Percentiles rank a stretch among this genome's conserved stretches.
These are phyloP conservation scores for Schrankia costaestrigalis DNA, from an alignment of 2,888 invertebrate genomes.

Conservation along the genomic window DNA sequence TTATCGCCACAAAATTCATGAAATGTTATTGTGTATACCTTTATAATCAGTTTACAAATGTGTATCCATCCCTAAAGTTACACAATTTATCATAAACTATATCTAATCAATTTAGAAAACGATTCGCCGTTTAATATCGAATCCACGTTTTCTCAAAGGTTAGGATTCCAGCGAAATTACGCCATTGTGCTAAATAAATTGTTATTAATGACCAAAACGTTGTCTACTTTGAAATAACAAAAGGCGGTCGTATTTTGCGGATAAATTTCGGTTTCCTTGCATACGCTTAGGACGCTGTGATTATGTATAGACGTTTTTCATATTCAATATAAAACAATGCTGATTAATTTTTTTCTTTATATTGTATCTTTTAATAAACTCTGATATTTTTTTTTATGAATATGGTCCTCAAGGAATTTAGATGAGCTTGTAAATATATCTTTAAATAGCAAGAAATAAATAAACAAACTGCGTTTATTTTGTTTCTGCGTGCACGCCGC, in stretches of 20 bases:
- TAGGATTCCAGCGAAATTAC: conserved; percentile 66
- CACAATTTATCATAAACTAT: conserved; percentile 70
- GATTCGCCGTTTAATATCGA: conserved; percentile 69
- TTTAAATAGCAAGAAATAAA: too few species aligned
- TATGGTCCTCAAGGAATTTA: too few species aligned
- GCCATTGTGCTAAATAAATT: conserved; percentile 78
- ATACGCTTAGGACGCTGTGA: conserved; percentile 35
- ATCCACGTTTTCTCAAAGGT: conserved; percentile 73
- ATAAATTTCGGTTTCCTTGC: conserved; percentile 56
- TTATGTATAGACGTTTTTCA: conserved; percentile 27
- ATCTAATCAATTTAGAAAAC: conserved; percentile 74
- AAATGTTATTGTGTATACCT: too few species aligned
- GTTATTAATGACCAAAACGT: conserved; percentile 77
- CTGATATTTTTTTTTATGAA: too few species aligned
- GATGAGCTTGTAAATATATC: too few species aligned
- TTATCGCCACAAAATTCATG: too few species aligned
- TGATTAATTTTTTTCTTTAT: too few species aligned
- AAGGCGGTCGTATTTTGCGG: conserved; percentile 60
- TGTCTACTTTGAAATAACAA: conserved; percentile 63
- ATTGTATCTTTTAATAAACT: too few species aligned
- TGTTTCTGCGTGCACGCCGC: too few species aligned
- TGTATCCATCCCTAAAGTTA: conserved; percentile 42
- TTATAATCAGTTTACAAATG: conserved; percentile 16
- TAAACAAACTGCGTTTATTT: too few species aligned
- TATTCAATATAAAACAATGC: conserved; percentile 27